phyloP scores from a whole-genome alignment of 2,888 invertebrate species.

The Apomyelois bistriatella region DNA sequence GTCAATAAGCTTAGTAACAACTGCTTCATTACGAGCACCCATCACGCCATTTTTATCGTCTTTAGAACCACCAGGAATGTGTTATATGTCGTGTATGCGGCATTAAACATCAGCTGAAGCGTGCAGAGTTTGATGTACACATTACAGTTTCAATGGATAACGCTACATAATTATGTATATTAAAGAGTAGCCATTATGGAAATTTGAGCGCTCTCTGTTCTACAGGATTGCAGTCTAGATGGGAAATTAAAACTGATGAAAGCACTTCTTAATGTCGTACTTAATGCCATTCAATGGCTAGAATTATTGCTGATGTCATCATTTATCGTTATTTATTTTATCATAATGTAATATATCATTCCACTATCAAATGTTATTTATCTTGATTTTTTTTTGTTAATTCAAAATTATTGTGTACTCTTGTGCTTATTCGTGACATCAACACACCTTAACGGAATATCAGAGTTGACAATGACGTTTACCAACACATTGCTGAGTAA shows the following conservation, averaged over 20 bases:
- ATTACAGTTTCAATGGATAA: conserved; percentile 14
- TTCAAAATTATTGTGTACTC: too few relatives aligned
- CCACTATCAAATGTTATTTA: too few relatives aligned
- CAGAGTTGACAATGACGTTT: too few relatives aligned
- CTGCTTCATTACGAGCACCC: conserved; percentile 20
- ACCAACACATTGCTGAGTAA: too few relatives aligned
- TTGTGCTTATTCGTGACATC: too few relatives aligned
- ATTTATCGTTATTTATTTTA: too few relatives aligned
- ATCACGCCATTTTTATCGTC: conserved; percentile 17
- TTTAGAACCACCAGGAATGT: not conserved
- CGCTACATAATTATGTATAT: conserved; percentile 12
- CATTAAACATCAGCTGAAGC: conserved; percentile 12
- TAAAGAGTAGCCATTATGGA: conserved; percentile 6
- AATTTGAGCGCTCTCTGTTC: not conserved
- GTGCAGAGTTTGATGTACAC: conserved; percentile 8
- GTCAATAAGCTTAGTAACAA: conserved; percentile 12
- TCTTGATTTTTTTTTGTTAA: too few relatives aligned
- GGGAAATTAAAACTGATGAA: conserved; percentile 4
- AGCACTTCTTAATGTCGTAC: not conserved
- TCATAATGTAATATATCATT: too few relatives aligned
- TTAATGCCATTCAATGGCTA: not conserved
- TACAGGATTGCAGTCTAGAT: conserved; percentile 1
- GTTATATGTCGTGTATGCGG: conserved; percentile 4
- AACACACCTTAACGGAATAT: too few relatives aligned
- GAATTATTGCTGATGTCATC: not conserved